Base-by-base conservation (phyloP, 2,888 invertebrate genomes). In the Auanema sp. region DNA sequence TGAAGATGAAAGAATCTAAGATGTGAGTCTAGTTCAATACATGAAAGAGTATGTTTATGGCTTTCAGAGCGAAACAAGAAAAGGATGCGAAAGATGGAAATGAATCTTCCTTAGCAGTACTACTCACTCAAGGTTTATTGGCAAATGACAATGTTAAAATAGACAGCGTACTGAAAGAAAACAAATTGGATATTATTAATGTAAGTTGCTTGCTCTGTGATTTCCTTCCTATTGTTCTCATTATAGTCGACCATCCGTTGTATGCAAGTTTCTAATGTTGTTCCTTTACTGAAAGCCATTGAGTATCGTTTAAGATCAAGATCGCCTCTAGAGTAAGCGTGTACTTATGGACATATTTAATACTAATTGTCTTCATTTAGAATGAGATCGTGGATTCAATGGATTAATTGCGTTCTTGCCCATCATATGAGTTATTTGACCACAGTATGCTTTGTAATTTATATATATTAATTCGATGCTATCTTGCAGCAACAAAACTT, bases 101-200 rank as follows among this genome's bases (percentile, higher is more conserved):
- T 33, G 33, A 33, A 33, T 33, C 33, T 12, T 66, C 66, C 8
- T 44, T 64, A 43, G 63, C 66, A n/a, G 56, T 66, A 41, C 64
- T 66, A n/a, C 53, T 66, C 10, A 60, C 66, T 1, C 66, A 66
- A 51, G 66, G 66, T 14, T 44, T 66, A 16, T 63, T 64, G 66
- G 63, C 66, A 24, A 64, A 66, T 24, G 66, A 66, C 42, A 41
- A 59, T 40, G 44, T 47, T 10, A 66, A 66, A 54, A 56, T 66
- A 10, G 66, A 66, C 43, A 43, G 60, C 6, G 66, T 66, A 4
- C 56, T 66, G 11, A 24, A 44, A 16, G 64, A 64, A n/a, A 57
- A 25, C 14, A 57, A 53, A 25, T 33, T 57, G n/a, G 53, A 41
- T 18, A 41, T 52, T 24, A 64, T 66, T 24, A 43, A 59, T 23